Evolutionary conservation across 2,113 vertebrate genomes (phyloP), one percentile per base, ranked within the genome.

Genomic region (Onychorhynchus coronatus): DNA sequence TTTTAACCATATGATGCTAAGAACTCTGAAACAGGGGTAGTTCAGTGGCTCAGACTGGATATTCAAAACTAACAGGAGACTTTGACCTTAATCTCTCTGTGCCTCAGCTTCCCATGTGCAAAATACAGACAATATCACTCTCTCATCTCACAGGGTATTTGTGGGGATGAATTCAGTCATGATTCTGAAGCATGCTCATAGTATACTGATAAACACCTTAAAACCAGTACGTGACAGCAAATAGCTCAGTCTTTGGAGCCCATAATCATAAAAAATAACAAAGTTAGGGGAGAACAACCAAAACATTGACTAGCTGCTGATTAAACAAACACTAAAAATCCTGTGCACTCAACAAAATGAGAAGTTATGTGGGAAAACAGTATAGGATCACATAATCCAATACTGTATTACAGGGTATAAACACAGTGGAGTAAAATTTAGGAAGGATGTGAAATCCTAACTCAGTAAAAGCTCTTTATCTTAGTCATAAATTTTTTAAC

Each of bases 61-160:
- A 89, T 58, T 85, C 46, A 79, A 91, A 93, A 91, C 39, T 68
- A 85, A 76, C 5, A 83, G 47, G 83, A 74, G 75, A 83, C 56
- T 93, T 86, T 93, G 55, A 91, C 72, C 50, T 80, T 91, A 94
- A 93, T 94, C 88, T 47, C 50, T 46, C 50, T 31, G 10, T 62
- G 46, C 19, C 55, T 91, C 78, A 88, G 88, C 73, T 79, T 89
- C 53, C 30, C 35, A 85, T 72, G 73, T 94, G 77, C 79, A 94
- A 86, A 96, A 94, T 23, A 82, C 23, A 75, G 81, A 70, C 73
- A 94, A 94, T 90, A 84, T 47, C 63, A 93, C 33, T 53, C 42
- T 88, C 73, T 70, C 53, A 77, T 84, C 62, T 89, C 74, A 95
- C 67, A 77, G 81, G 28, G 47, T 50, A 90, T 94, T 90, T 95